phyloP scores from a whole-genome alignment of 2,888 invertebrate species.

The Epinotia ramella region DNA sequence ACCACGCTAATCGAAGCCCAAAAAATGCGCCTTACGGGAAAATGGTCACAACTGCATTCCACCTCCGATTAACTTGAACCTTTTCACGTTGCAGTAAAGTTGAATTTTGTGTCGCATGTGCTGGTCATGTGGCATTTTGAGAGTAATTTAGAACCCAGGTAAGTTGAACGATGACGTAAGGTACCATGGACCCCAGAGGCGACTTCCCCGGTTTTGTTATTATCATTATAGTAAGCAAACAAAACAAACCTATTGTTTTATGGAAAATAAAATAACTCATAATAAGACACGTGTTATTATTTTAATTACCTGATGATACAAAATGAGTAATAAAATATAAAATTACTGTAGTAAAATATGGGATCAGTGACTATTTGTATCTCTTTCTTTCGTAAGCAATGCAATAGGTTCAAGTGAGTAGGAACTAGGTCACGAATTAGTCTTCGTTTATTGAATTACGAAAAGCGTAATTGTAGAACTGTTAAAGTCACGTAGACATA shows the following conservation, averaged over 20 bases:
- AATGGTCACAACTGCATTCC: not conserved
- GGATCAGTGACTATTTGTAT: not conserved
- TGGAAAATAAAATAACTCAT: constrained; percentile 2
- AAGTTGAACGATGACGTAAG: constrained; percentile 27
- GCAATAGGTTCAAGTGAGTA: not conserved
- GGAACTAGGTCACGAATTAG: not conserved
- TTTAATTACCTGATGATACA: constrained; percentile 24
- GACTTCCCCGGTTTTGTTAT: constrained; percentile 37
- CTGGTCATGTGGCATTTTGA: not conserved
- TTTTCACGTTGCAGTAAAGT: not conserved
- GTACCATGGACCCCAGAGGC: constrained; percentile 11
- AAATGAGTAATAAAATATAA: constrained; percentile 3
- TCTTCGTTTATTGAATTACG: not conserved
- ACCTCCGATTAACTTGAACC: not conserved
- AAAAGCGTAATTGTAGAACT: not conserved
- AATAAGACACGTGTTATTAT: constrained; percentile 18
- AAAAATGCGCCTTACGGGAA: constrained; percentile 56
- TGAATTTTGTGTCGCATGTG: not conserved
- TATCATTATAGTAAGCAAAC: constrained; percentile 18
- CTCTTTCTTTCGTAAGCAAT: not conserved
- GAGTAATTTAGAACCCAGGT: constrained; percentile 16
- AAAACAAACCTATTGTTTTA: constrained; percentile 15
- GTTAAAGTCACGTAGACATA: not conserved
- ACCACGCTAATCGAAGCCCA: constrained; percentile 60
- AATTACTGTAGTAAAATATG: not conserved